Evolutionary conservation across 2,797 vertebrate species (phyloP).

Genomic region (Rhodeus uyekii): DNA sequence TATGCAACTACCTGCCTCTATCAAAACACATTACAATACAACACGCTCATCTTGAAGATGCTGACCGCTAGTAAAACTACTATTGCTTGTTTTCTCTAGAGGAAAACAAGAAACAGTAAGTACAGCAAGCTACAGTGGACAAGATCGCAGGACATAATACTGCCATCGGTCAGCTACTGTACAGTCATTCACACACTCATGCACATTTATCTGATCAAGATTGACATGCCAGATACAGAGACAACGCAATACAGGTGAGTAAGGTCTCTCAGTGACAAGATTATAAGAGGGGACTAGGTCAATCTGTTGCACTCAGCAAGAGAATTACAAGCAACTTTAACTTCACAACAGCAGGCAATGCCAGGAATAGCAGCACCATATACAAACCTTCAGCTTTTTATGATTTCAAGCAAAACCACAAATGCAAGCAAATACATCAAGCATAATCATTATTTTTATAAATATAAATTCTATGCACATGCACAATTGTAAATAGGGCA

Average conservation of each 20-base stretch:
- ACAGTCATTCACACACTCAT: background rate
- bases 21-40: background rate
- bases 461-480: no score
- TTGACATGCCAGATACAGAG: background rate
- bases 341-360: background rate
- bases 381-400: background rate
- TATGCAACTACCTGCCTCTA: background rate
- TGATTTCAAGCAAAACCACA: background rate
- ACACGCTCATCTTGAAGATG: background rate
- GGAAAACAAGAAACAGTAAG: background rate
- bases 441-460: background rate
- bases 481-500: no score
- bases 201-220: conserved; percentile 23
- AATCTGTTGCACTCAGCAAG: background rate
- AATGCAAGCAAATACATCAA: background rate
- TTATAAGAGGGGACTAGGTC: conserved; percentile 10
- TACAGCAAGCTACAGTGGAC: background rate
- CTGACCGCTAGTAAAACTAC: background rate
- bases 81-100: background rate
- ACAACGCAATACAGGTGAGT: conserved; percentile 7
- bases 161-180: background rate
- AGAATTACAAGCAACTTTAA: background rate
- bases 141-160: background rate
- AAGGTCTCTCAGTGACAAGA: conserved; percentile 7
- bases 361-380: background rate